phyloP scores from a whole-genome alignment of 2,797 vertebrate genomes.

The Megaceryle alcyon region DNA sequence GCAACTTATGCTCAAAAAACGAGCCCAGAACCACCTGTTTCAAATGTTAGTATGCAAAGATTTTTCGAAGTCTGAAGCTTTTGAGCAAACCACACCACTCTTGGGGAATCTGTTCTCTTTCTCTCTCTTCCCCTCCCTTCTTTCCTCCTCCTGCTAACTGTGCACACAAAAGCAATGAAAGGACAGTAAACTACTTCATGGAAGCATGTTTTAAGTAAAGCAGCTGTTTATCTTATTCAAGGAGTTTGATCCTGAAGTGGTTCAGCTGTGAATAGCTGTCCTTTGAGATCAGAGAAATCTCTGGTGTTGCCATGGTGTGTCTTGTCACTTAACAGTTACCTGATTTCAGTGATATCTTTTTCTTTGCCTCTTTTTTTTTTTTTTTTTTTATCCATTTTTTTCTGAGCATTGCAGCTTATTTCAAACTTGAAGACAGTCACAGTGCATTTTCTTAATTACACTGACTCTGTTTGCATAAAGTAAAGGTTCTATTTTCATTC shows the following conservation, averaged over 20 bases:
- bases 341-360: background rate
- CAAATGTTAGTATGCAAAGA: conserved; percentile 52
- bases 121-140: background rate
- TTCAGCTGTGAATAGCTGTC: background rate
- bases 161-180: background rate
- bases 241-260: background rate
- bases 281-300: background rate
- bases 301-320: background rate
- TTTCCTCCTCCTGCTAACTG: background rate
- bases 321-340: background rate
- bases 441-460: background rate
- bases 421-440: background rate
- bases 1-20: conserved; percentile 52
- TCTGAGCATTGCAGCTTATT: background rate
- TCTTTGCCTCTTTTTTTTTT: background rate
- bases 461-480: background rate
- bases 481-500: background rate
- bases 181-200: background rate
- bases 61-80: conserved; percentile 39
- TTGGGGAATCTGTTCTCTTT: background rate
- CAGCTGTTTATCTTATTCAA: background rate
- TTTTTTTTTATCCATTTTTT: background rate
- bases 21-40: conserved; percentile 55
- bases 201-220: background rate
- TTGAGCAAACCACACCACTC: conserved; percentile 26